phyloP scores from a whole-genome alignment of 1,140 invertebrate genomes.

The Holcopasites calliopsidis region DNA sequence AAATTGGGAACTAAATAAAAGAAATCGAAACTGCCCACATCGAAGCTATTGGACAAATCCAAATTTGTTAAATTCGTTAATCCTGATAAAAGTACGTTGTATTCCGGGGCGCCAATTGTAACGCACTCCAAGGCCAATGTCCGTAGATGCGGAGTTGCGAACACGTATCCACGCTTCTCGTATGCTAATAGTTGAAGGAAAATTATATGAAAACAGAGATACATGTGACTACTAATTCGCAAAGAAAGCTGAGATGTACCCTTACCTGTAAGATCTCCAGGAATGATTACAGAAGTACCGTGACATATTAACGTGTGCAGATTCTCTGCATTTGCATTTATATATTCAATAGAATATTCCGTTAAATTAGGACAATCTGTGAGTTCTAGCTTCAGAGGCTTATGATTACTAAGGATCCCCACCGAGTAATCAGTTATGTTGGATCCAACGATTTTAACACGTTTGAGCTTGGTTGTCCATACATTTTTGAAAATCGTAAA shows the following conservation, averaged over 20 bases:
- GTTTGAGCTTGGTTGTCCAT: constrained; percentile 84
- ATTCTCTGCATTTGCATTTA: constrained; percentile 81
- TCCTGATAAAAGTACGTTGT: constrained; percentile 81
- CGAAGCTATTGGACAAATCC: constrained; percentile 88
- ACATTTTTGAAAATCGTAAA: constrained; percentile 87
- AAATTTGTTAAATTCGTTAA: constrained; percentile 85
- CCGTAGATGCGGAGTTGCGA: constrained; percentile 84
- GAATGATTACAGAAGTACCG: constrained; percentile 39
- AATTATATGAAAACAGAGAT: background rate
- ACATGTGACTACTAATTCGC: too few species aligned
- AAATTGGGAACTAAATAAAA: constrained; percentile 83
- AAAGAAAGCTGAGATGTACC: background rate
- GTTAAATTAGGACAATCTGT: constrained; percentile 86
- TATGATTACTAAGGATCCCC: constrained; percentile 84
- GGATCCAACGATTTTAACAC: constrained; percentile 86
- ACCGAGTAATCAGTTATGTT: constrained; percentile 86
- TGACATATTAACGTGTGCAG: constrained; percentile 74
- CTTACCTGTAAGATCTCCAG: constrained; percentile 10
- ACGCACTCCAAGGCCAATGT: constrained; percentile 83
- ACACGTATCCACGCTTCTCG: constrained; percentile 79
- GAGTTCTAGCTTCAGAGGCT: constrained; percentile 86
- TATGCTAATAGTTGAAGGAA: constrained; percentile 72
- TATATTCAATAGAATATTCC: constrained; percentile 80
- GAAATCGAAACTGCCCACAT: constrained; percentile 68
- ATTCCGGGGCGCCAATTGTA: constrained; percentile 76